Evolutionary conservation across 1,140 invertebrate genomes (phyloP).

Genomic region (Dolichoris vasculosae): DNA sequence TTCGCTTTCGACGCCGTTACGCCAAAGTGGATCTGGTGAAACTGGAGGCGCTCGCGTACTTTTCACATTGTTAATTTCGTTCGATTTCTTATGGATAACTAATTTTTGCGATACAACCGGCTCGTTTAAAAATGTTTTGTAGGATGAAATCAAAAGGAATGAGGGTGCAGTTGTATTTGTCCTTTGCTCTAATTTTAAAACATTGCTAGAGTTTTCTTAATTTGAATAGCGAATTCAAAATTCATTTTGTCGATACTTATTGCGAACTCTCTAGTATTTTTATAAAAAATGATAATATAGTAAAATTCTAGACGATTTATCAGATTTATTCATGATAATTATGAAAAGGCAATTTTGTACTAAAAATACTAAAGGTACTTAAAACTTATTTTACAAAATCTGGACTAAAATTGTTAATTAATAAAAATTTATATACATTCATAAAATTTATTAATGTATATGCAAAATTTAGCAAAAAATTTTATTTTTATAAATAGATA

Average conservation of each 20-base stretch:
- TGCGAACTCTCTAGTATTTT: neutral
- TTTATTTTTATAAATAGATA: too few species aligned
- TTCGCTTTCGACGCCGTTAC: constrained; percentile 81
- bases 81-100: neutral
- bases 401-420: too few species aligned
- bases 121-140: neutral
- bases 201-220: neutral
- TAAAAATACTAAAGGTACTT: too few species aligned
- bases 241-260: neutral
- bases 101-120: neutral
- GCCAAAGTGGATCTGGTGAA: constrained; percentile 77
- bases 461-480: too few species aligned
- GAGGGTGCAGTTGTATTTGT: neutral
- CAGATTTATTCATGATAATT: neutral
- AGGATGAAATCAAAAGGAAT: neutral
- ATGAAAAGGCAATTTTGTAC: neutral
- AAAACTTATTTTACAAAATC: too few species aligned
- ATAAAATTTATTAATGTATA: too few species aligned
- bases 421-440: too few species aligned
- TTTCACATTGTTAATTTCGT: neutral
- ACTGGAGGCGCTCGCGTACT: neutral
- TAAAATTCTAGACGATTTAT: neutral
- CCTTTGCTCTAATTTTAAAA: neutral
- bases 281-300: neutral
- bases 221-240: neutral